Conservation (phyloP, 2,888 invertebrate species). For the Anarsia innoxiella region DNA sequence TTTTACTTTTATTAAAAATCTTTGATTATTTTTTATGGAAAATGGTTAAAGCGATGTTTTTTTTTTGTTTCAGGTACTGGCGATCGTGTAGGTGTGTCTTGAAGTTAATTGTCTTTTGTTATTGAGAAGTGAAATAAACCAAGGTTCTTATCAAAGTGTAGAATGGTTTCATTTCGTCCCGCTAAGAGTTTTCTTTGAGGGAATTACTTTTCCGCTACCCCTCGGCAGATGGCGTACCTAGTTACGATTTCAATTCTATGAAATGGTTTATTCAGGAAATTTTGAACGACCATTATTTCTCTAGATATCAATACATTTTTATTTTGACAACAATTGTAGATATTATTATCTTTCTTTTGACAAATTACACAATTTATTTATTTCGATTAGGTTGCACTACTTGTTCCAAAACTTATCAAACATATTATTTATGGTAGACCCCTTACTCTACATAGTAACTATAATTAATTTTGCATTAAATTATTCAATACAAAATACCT, state of each 20-base stretch:
- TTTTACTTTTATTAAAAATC: slow-evolving; percentile 21
- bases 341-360: no score
- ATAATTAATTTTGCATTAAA: no score
- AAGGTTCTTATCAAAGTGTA: slow-evolving; percentile 24
- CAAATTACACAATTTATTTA: no score
- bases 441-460: no score
- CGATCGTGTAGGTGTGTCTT: neutral
- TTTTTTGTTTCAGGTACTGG: slow-evolving; percentile 4
- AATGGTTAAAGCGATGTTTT: slow-evolving; percentile 1
- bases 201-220: slow-evolving; percentile 47
- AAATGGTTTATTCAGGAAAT: no score
- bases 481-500: no score
- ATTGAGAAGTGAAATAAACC: slow-evolving; percentile 12
- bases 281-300: no score
- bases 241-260: slow-evolving; percentile 27
- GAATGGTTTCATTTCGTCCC: slow-evolving; percentile 15
- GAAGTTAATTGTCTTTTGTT: neutral
- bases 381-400: no score
- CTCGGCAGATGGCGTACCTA: slow-evolving; percentile 55
- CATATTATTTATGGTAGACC: no score
- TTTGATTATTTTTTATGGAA: slow-evolving; percentile 8
- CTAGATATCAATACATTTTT: no score
- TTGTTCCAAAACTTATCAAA: no score
- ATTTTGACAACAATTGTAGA: no score
- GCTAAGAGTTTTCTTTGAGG: slow-evolving; percentile 16